Conservation (phyloP, 2,113 vertebrate species). For the Puffinus mauretanicus region DNA sequence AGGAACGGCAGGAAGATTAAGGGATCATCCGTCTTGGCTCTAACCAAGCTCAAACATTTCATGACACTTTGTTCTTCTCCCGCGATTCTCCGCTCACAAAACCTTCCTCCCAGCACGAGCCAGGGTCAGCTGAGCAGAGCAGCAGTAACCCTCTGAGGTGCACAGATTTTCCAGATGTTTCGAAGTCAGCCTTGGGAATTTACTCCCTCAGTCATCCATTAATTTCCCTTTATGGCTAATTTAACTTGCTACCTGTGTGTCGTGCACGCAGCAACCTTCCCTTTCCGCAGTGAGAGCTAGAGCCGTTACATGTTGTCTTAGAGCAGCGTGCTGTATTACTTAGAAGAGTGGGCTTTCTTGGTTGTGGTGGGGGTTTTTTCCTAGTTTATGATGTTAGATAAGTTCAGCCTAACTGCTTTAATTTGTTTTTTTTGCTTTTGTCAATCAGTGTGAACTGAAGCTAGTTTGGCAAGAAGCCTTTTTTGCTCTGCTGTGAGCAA, state of each 20-base stretch:
- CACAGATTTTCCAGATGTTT: neutral
- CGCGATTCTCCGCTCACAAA: neutral
- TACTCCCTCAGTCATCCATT: neutral
- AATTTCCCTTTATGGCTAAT: neutral
- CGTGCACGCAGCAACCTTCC: neutral
- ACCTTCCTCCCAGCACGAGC: neutral
- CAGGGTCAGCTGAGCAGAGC: neutral
- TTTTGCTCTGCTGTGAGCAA: neutral
- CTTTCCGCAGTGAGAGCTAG: neutral
- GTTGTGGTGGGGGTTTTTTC: neutral
- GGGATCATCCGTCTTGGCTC: neutral
- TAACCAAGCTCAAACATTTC: neutral
- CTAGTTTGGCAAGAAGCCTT: neutral
- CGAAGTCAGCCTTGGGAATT: neutral
- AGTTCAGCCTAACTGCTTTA: neutral
- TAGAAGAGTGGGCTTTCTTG: neutral
- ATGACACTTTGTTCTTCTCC: neutral
- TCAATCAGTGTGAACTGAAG: neutral
- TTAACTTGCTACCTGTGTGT: neutral
- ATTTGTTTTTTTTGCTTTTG: neutral
- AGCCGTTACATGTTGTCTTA: rapidly evolving
- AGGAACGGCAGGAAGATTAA: neutral
- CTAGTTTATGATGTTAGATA: neutral
- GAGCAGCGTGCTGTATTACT: neutral
- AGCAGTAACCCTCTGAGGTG: neutral